Percentiles rank a stretch among this genome's conserved stretches.
These are phyloP conservation scores for Austrolebias charrua DNA, from an alignment of 2,797 vertebrate species.

Conservation along the genomic window DNA sequence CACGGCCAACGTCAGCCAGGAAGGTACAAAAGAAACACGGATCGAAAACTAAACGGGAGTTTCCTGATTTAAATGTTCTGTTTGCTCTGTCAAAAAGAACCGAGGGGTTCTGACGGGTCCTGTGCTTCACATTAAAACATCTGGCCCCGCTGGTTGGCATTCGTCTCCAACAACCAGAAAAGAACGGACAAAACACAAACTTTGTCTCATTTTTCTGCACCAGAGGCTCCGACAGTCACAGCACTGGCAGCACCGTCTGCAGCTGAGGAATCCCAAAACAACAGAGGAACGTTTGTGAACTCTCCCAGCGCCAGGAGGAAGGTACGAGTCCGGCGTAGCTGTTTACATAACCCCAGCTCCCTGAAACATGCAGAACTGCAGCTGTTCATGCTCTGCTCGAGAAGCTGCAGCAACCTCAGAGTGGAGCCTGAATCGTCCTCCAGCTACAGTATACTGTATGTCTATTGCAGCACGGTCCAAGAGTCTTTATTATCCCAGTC, in stretches of 20 bases:
- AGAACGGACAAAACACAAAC: slow-evolving; percentile 40
- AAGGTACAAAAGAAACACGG: not conserved
- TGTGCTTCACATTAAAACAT: slow-evolving; percentile 19
- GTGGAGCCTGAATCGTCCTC: no score
- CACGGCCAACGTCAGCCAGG: not conserved
- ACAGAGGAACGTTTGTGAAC: slow-evolving; percentile 31
- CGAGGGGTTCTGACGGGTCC: slow-evolving; percentile 16
- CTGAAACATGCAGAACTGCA: no score
- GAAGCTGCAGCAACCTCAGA: no score
- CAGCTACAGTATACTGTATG: no score
- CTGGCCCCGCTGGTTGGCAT: no score
- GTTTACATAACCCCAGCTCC: slow-evolving; percentile 19
- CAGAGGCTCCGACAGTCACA: not conserved
- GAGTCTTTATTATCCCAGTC: no score
- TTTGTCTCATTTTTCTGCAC: slow-evolving; percentile 30
- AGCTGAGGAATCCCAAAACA: slow-evolving; percentile 49
- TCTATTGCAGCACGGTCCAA: no score
- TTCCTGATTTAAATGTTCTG: slow-evolving; percentile 7
- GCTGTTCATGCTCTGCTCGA: no score
- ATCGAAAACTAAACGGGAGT: no score
- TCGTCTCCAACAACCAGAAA: slow-evolving; percentile 35
- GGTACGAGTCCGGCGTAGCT: slow-evolving; percentile 16
- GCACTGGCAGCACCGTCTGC: slow-evolving; percentile 19
- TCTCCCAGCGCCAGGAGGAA: slow-evolving; percentile 22
- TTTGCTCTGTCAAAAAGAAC: slow-evolving; percentile 11